Evolutionary conservation across 2,888 invertebrate species (phyloP).

Genomic region (Meganola albula): DNA sequence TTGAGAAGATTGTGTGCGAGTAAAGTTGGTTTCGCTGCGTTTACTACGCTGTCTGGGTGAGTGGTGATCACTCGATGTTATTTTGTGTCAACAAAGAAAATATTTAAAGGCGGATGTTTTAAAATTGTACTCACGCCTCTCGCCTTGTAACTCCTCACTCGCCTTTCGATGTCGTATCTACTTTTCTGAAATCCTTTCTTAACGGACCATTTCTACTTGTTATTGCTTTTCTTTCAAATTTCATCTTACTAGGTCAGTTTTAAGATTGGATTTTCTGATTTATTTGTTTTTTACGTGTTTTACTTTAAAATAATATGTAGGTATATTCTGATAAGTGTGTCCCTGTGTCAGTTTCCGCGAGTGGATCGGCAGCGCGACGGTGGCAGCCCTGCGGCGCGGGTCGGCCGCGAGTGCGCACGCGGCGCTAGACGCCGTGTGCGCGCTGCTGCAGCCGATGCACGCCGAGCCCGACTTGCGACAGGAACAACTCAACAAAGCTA

Average conservation of each 20-base stretch:
- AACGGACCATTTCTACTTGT: no score
- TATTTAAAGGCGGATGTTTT: background rate
- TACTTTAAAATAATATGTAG: no score
- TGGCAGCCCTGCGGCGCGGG: slow-evolving; percentile 91
- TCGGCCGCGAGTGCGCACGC: slow-evolving; percentile 95
- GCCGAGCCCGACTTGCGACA: slow-evolving; percentile 97
- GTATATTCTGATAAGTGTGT: no score
- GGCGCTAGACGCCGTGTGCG: slow-evolving; percentile 97
- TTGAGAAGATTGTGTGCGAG: slow-evolving; percentile 95
- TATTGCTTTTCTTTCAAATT: no score
- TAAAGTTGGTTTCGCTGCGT: slow-evolving; percentile 98
- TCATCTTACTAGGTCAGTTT: no score
- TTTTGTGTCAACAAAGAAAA: background rate
- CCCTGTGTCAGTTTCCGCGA: slow-evolving; percentile 93
- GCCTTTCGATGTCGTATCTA: no score
- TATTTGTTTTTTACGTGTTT: no score
- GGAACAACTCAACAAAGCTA: slow-evolving; percentile 98
- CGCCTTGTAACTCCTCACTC: background rate
- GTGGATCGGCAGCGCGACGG: slow-evolving; percentile 94
- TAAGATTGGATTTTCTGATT: no score
- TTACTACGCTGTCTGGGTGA: slow-evolving; percentile 92
- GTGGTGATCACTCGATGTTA: slow-evolving; percentile 40
- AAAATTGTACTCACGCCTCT: background rate
- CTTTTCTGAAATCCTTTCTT: no score
- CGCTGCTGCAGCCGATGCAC: slow-evolving; percentile 99